Base-by-base conservation (phyloP, 2,113 vertebrate species). In the Tragelaphus imberbis region DNA sequence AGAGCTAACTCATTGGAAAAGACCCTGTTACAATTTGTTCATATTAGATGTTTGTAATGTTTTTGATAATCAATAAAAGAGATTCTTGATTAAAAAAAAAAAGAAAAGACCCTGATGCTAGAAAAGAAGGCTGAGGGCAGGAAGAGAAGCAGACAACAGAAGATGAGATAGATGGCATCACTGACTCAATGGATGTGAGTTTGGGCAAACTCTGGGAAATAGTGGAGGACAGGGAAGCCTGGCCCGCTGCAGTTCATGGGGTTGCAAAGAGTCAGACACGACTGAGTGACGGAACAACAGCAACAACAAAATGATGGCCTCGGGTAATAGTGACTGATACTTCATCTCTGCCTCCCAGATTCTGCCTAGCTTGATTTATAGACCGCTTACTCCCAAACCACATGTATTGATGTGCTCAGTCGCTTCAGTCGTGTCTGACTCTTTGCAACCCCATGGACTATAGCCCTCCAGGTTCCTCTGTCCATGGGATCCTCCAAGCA, bases 401-500 rank as follows among this genome's bases (percentile, higher is more conserved):
- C 3, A 4, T 0, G 2, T 11, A 33, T 4, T 63, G 1, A 17
- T 10, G 65, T 36, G 65, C 65, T 68, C 33, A 36, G 65, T 2
- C 7, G 0, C 65, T 36, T 68, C 65, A 21, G 65, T 21, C 17
- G 0, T 11, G 17, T 36, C 33, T 68, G 65, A 36, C 1, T 36
- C 2, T 68, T 10, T 5, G 65, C 1, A 0, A 36, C 65, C 2
- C 33, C 65, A 11, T 36, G 65, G 65, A 36, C 65, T 21, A 0
- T 36, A 68, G 65, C 9, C 33, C 4, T 0, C 33, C 65, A 68
- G 17, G 65, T 21, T 36, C 65, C 33, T 68, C 65, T 19, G 8
- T 19, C 65, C 17, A 17, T 21, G 65, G 65, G 65, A 5, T 36
- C 65, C 65, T 68, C 65, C 65, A 68, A 19, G 33, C 65, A 68